Conservation (phyloP, 2,797 vertebrate species). For the Schizopygopsis pylzovi region DNA sequence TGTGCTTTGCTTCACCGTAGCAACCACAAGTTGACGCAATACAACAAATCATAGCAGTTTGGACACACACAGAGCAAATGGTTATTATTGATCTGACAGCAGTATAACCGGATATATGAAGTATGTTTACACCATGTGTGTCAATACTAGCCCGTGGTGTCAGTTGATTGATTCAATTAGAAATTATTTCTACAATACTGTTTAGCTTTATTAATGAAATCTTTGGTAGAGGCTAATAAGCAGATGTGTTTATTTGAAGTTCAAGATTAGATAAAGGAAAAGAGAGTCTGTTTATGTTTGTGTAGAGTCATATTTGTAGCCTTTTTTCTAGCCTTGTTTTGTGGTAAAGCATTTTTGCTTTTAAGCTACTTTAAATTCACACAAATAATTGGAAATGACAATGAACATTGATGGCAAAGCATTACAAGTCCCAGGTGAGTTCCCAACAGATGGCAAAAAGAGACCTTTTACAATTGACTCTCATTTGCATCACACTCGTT, state of each 20-base stretch:
- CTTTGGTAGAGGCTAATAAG: neutral
- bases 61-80: neutral
- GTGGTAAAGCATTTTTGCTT: conserved; percentile 25
- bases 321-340: conserved; percentile 20
- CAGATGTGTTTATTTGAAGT: neutral
- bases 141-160: neutral
- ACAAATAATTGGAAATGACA: conserved; percentile 57
- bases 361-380: conserved; percentile 46
- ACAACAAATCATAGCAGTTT: neutral
- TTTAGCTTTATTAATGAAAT: neutral
- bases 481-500: conserved; percentile 56
- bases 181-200: neutral
- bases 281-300: neutral
- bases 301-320: neutral
- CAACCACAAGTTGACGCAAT: neutral
- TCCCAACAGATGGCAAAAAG: conserved; percentile 57
- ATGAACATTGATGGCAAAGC: conserved; percentile 42
- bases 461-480: conserved; percentile 51
- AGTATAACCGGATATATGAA: neutral
- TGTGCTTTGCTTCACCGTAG: neutral
- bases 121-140: neutral
- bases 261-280: neutral
- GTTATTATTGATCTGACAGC: neutral
- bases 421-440: conserved; percentile 57
- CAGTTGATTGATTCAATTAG: neutral